Evolutionary conservation across 1,140 invertebrate species (phyloP).

Genomic region (Camponotus floridanus): DNA sequence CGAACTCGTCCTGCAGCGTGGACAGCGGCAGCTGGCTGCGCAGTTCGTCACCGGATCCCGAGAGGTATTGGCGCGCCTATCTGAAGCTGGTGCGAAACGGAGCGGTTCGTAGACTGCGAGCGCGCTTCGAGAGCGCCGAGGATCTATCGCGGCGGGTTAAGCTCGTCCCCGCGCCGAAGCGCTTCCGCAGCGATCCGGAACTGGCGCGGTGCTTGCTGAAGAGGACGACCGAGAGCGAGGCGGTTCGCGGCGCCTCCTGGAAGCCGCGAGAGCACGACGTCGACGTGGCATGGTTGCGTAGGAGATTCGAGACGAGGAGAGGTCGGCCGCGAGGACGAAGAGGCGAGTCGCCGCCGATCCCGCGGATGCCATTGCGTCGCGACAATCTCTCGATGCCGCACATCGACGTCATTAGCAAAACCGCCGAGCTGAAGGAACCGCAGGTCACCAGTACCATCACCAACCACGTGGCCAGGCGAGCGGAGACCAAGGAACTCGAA

Average conservation of each 20-base stretch:
- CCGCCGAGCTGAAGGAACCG: slow-evolving; percentile 89
- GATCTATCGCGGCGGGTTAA: slow-evolving; percentile 81
- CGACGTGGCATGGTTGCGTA: slow-evolving; percentile 88
- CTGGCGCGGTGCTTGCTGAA: slow-evolving; percentile 88
- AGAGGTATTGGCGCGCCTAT: slow-evolving; percentile 90
- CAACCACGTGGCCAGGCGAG: slow-evolving; percentile 76
- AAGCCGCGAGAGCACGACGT: slow-evolving; percentile 87
- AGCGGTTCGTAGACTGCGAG: slow-evolving; percentile 90
- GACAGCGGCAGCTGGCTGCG: slow-evolving; percentile 88
- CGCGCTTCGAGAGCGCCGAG: slow-evolving; percentile 91
- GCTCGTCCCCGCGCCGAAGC: slow-evolving; percentile 85
- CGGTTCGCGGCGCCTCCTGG: slow-evolving; percentile 68
- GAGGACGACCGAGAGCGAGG: slow-evolving; percentile 83
- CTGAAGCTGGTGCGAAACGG: slow-evolving; percentile 90
- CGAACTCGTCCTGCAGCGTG: slow-evolving; percentile 87
- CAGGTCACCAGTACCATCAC: slow-evolving; percentile 76
- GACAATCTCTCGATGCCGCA: slow-evolving; percentile 94
- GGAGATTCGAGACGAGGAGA: slow-evolving; percentile 87
- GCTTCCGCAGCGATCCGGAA: slow-evolving; percentile 92
- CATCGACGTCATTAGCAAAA: slow-evolving; percentile 95
- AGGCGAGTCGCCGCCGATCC: slow-evolving; percentile 88
- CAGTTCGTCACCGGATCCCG: slow-evolving; percentile 90
- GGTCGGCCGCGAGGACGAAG: slow-evolving; percentile 84
- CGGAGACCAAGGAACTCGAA: slow-evolving; percentile 81
- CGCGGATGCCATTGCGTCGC: slow-evolving; percentile 88